These are phyloP conservation scores for Hydrophis major DNA, from an alignment of 2,797 vertebrate genomes.

Conservation along the genomic window DNA sequence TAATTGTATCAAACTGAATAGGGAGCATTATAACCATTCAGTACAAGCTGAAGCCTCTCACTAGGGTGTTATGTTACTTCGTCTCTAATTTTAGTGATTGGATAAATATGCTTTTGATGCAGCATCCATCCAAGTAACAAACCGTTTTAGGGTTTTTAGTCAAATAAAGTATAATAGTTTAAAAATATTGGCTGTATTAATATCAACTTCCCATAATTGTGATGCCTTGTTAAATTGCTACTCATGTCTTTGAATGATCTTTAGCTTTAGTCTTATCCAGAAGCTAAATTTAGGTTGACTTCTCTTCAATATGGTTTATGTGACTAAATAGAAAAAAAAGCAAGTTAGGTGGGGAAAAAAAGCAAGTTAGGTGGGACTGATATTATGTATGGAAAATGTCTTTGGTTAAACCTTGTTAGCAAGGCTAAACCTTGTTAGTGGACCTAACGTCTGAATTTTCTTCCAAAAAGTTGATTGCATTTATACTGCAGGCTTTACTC, in stretches of 20 bases:
- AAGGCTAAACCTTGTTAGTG: background rate
- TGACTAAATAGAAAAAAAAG: background rate
- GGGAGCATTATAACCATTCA: slow-evolving; percentile 40
- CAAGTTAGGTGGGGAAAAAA: background rate
- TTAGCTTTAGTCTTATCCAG: background rate
- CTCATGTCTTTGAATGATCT: background rate
- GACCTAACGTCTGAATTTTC: background rate
- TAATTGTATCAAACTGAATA: slow-evolving; percentile 66
- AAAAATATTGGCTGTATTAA: background rate
- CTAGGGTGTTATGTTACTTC: slow-evolving; percentile 5
- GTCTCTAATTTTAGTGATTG: slow-evolving; percentile 24
- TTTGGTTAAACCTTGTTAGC: background rate
- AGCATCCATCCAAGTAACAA: background rate
- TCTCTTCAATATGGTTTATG: background rate
- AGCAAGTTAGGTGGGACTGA: background rate
- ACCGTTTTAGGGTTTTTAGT: background rate
- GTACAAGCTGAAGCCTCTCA: slow-evolving; percentile 43
- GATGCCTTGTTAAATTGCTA: background rate
- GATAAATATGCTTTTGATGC: background rate
- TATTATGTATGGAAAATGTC: background rate
- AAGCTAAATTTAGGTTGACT: background rate
- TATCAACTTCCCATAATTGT: background rate
- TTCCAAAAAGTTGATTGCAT: background rate
- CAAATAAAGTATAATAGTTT: background rate
- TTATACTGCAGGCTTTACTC: background rate